These are phyloP conservation scores for Seira sanloemensis DNA, from an alignment of 2,888 invertebrate genomes.

Conservation along the genomic window DNA sequence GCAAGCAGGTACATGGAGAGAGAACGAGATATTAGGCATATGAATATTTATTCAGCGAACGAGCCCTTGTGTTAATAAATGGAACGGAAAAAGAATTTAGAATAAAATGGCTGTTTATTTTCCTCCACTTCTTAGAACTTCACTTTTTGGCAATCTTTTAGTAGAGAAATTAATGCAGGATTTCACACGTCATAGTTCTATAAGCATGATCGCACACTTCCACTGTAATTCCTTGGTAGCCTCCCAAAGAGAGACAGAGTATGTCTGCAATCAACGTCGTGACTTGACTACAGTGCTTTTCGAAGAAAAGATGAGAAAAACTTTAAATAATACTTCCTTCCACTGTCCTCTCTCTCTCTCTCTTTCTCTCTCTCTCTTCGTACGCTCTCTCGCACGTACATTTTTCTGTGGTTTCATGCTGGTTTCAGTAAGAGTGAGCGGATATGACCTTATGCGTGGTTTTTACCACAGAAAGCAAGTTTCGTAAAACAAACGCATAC, in stretches of 20 bases:
- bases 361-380: neutral
- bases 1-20: neutral
- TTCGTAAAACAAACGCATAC: neutral
- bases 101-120: neutral
- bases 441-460: too few relatives aligned
- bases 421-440: too few relatives aligned
- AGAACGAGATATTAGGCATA: neutral
- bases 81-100: neutral
- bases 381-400: neutral
- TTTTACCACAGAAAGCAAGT: too few relatives aligned
- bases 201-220: neutral
- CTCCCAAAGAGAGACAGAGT: constrained; percentile 7
- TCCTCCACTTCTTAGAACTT: neutral
- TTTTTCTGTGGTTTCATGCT: neutral
- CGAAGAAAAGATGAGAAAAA: too few relatives aligned
- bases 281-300: constrained; percentile 45
- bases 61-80: neutral
- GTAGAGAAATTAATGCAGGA: constrained; percentile 51
- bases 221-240: neutral
- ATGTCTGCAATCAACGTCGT: constrained; percentile 50
- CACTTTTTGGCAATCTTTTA: constrained; percentile 21
- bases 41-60: constrained; percentile 4
- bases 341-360: neutral
- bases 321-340: neutral
- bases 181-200: constrained; percentile 43